Percentiles rank a stretch among this genome's conserved stretches.
Evolutionary conservation across 1,140 invertebrate genomes (phyloP).

Genomic region (Colletes latitarsis): DNA sequence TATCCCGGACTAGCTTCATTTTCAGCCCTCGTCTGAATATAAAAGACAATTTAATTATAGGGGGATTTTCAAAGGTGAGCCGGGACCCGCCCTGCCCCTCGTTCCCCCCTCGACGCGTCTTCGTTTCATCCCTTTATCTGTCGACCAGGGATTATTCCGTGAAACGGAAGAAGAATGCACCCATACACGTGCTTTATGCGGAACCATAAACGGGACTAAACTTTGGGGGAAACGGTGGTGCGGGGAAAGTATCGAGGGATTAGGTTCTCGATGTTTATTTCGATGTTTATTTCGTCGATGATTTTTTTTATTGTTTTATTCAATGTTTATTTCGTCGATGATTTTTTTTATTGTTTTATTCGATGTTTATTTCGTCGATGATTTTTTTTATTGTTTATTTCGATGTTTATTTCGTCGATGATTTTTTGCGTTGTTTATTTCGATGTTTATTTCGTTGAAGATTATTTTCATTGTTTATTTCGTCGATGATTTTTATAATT

Average conservation of each 20-base stretch:
- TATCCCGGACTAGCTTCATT: conserved; percentile 66
- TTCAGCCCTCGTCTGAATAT: conserved; percentile 69
- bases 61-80: conserved; percentile 66
- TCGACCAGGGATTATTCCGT: conserved; percentile 32
- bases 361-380: too few species aligned
- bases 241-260: neutral
- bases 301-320: too few species aligned
- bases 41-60: conserved; percentile 77
- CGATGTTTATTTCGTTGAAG: too few species aligned
- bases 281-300: too few species aligned
- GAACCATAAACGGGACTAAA: neutral
- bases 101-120: conserved; percentile 2
- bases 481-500: too few species aligned
- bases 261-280: neutral
- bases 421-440: conserved; percentile 9
- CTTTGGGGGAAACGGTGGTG: neutral
- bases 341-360: too few species aligned
- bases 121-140: conserved; percentile 28
- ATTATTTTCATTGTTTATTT: too few species aligned
- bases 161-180: conserved; percentile 2
- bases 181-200: conserved; percentile 3
- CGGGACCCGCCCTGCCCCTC: neutral
- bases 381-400: too few species aligned
- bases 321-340: too few species aligned
- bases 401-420: neutral